phyloP scores from a whole-genome alignment of 2,888 invertebrate species.

The Drosophila colorata region DNA sequence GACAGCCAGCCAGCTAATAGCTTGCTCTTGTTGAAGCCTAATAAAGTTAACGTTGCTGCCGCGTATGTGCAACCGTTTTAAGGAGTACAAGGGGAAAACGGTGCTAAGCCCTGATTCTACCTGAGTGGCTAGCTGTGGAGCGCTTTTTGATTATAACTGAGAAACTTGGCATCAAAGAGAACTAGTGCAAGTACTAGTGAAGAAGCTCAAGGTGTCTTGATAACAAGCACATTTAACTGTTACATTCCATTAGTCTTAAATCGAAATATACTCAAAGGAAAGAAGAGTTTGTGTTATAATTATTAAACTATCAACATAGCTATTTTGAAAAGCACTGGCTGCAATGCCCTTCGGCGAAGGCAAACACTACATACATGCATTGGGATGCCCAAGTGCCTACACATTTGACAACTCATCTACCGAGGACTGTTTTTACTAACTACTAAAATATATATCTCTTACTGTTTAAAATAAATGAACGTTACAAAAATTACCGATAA shows the following conservation, averaged over 20 bases:
- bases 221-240: not conserved
- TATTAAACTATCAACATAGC: too few relatives aligned
- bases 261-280: too few relatives aligned
- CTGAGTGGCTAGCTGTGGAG: not conserved
- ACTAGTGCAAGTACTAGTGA: not conserved
- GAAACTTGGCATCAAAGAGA: not conserved
- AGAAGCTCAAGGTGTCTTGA: not conserved
- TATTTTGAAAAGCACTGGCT: too few relatives aligned
- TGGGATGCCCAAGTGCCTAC: too few relatives aligned
- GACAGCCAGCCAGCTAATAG: conserved; percentile 25
- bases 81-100: not conserved
- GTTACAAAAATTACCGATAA: too few relatives aligned
- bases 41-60: conserved; percentile 45
- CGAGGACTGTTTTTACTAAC: too few relatives aligned
- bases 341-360: too few relatives aligned
- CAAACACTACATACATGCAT: too few relatives aligned
- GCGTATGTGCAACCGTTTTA: conserved; percentile 7
- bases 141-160: not conserved
- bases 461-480: too few relatives aligned
- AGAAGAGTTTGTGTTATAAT: too few relatives aligned
- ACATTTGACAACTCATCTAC: too few relatives aligned
- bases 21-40: conserved; percentile 31
- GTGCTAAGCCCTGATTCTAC: conserved; percentile 1
- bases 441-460: too few relatives aligned
- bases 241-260: not conserved